Evolutionary conservation across 2,888 invertebrate species (phyloP).

Genomic region (Coenonympha arcania): DNA sequence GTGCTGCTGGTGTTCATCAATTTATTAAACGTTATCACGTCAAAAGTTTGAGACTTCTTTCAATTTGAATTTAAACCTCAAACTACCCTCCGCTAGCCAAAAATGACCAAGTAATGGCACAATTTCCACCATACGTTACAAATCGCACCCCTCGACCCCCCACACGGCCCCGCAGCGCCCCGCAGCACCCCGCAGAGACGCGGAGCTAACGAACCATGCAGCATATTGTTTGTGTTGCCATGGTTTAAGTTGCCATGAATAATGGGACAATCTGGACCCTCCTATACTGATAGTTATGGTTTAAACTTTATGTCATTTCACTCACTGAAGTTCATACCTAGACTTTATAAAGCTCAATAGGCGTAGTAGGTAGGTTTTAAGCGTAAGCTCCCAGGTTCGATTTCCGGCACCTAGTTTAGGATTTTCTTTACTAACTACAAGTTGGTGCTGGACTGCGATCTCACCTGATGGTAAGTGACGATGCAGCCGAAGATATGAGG

Average conservation of each 20-base stretch:
- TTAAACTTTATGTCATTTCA: slow-evolving; percentile 21
- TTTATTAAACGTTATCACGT: too few species aligned
- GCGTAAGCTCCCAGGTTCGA: too few species aligned
- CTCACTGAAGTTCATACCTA: too few species aligned
- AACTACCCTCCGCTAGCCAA: neutral
- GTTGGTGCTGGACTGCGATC: too few species aligned
- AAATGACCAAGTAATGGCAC: slow-evolving; percentile 2
- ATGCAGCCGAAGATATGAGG: too few species aligned
- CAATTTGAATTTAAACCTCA: neutral
- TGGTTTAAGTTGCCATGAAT: slow-evolving; percentile 33
- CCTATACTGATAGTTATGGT: slow-evolving; percentile 9
- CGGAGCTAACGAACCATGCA: slow-evolving; percentile 53
- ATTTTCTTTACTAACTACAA: too few species aligned
- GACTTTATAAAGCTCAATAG: too few species aligned
- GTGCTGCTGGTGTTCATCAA: too few species aligned
- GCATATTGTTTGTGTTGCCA: slow-evolving; percentile 59
- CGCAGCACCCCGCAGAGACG: slow-evolving; percentile 29
- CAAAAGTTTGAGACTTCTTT: too few species aligned
- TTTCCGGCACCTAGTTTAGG: too few species aligned
- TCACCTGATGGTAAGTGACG: too few species aligned
- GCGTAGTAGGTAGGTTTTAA: too few species aligned
- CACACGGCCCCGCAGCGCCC: slow-evolving; percentile 19
- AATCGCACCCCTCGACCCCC: slow-evolving; percentile 31
- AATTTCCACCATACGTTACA: slow-evolving; percentile 25
- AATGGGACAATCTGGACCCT: slow-evolving; percentile 27